A percentile compares a stretch with the other conserved stretches of the same genome.
Evolutionary conservation across 2,113 vertebrate species (phyloP).

Genomic region (Brienomyrus longianalis): DNA sequence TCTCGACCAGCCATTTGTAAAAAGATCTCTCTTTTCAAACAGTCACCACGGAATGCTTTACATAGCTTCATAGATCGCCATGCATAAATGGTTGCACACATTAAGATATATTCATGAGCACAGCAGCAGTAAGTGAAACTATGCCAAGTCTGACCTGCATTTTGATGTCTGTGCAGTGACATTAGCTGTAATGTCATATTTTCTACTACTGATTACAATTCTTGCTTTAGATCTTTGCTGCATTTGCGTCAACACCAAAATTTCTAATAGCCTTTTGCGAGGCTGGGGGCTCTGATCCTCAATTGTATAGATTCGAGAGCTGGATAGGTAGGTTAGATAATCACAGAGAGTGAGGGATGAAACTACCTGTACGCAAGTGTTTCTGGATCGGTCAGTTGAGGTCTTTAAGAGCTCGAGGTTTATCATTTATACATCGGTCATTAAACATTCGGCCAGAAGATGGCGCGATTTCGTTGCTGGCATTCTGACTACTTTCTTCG

Average conservation of each 20-base stretch:
- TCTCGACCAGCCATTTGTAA: neutral
- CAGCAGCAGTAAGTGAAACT: neutral
- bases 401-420: neutral
- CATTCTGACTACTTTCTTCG: neutral
- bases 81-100: neutral
- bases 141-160: neutral
- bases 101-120: neutral
- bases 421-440: neutral
- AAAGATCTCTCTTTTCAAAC: neutral
- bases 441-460: constrained; percentile 32
- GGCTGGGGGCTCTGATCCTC: neutral
- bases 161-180: neutral
- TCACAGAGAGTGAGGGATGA: neutral
- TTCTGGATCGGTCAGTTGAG: neutral
- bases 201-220: neutral
- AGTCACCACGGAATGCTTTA: neutral
- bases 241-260: neutral
- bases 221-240: neutral
- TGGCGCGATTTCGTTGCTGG: constrained; percentile 33
- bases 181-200: neutral
- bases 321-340: neutral
- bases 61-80: neutral
- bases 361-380: neutral
- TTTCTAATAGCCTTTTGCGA: neutral
- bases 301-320: neutral